Evolutionary conservation across 2,113 vertebrate genomes (phyloP).

Genomic region (Uria aalge): DNA sequence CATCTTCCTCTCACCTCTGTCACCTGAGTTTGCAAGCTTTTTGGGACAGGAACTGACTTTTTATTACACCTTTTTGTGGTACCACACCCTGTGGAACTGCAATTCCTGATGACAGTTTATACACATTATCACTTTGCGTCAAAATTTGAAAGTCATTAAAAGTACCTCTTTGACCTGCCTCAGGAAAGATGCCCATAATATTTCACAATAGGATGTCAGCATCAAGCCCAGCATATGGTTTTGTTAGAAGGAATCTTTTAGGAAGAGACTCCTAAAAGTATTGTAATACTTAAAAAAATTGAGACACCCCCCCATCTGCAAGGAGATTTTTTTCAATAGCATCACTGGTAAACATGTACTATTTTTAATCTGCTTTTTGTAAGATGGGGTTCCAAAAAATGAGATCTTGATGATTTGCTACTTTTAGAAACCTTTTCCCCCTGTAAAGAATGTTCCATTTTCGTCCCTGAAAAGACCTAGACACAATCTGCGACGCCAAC

Average conservation of each 20-base stretch:
- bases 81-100: background rate
- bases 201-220: background rate
- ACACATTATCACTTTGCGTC: background rate
- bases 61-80: background rate
- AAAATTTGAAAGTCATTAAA: background rate
- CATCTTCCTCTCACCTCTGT: background rate
- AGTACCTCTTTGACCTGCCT: background rate
- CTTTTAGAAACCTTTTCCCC: background rate
- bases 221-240: background rate
- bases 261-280: background rate
- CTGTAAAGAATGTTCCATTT: constrained; percentile 7
- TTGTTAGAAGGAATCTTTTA: background rate
- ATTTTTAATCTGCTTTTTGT: background rate
- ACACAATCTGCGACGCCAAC: background rate
- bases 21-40: background rate
- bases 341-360: background rate
- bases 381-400: background rate
- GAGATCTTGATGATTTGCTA: background rate
- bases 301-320: background rate
- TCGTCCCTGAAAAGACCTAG: background rate
- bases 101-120: background rate
- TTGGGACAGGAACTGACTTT: background rate
- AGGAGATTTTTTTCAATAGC: background rate
- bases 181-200: background rate
- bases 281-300: background rate